Base-by-base conservation (phyloP, 2,797 vertebrate species). In the Hyperoplus immaculatus region DNA sequence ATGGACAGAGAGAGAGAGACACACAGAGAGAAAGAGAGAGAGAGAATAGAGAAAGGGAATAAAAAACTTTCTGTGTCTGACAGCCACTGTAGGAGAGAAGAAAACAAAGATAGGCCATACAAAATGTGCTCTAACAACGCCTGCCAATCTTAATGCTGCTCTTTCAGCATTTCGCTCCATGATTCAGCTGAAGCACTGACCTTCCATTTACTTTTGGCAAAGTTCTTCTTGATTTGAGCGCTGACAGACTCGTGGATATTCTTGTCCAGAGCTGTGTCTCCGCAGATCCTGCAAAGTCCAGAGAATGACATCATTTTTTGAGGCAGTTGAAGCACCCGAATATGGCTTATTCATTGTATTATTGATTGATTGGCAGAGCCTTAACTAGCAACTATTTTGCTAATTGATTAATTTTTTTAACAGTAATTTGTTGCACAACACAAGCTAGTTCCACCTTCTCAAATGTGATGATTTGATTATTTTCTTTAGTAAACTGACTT, bases 181-280 rank as follows among this genome's bases (percentile, higher is more conserved):
- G 69, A 57, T 69, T 75, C 58, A 45, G 49, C 45, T 21, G 11
- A 60, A 6, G 14, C 56, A 84, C 97, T 96, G 72, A 99, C 98
- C 97, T 98, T 99, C 98, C 98, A 99, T 93, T 98, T 98, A 94
- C 97, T 99, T 93, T 99, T 99, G 81, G 98, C 98, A 45, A 99
- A 99, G 92, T 99, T 99, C 94, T 99, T 99, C 94, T 96, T 96
- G 86, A 99, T 99, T 88, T 99, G 97, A 78, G 98, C 97, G 0
- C 98, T 99, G 93, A 99, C 98, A 0, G 98, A 99, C 91, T 98
- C 98, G 8, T 99, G 97, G 90, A 99, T 99, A 69, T 99, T 99
- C 95, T 97, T 99, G 89, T 99, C 96, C 69, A 99, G 92, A 49
- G 98, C 98, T 0, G 98, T 99, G 88, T 99, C 98, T 72, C 98